These are phyloP conservation scores for Drosophila tsacasi DNA, from an alignment of 1,140 invertebrate genomes.

Conservation along the genomic window DNA sequence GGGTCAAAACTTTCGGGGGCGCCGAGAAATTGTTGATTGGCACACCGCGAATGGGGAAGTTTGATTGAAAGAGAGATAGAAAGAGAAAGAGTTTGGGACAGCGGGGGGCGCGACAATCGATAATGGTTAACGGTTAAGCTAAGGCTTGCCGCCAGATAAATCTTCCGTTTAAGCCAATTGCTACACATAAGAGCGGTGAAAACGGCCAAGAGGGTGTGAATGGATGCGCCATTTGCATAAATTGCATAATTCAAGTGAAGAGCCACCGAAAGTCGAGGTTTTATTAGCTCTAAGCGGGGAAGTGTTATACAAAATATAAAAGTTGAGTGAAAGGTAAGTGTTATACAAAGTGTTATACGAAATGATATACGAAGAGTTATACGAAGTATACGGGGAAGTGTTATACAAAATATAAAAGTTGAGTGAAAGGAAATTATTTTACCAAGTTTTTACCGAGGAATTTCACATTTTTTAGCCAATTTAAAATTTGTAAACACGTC, in stretches of 20 bases:
- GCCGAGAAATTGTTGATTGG: conserved; percentile 76
- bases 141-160: conserved; percentile 21
- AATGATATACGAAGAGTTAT: no score
- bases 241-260: conserved; percentile 19
- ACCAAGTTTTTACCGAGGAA: neutral
- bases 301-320: conserved; percentile 12
- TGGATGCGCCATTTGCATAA: conserved; percentile 28
- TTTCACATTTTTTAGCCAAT: neutral
- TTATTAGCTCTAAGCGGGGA: neutral
- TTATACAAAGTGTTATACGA: no score
- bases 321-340: no score
- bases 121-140: conserved; percentile 31
- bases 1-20: conserved; percentile 48
- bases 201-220: conserved; percentile 32
- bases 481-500: neutral
- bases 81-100: conserved; percentile 11
- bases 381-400: conserved; percentile 13
- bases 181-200: conserved; percentile 33
- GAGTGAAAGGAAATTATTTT: neutral
- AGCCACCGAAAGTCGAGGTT: neutral
- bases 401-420: conserved; percentile 1
- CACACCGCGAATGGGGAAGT: conserved; percentile 74
- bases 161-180: conserved; percentile 28
- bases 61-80: conserved; percentile 60
- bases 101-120: conserved; percentile 24